Conservation (phyloP, 2,797 vertebrate genomes). For the Naso thynnoides region DNA sequence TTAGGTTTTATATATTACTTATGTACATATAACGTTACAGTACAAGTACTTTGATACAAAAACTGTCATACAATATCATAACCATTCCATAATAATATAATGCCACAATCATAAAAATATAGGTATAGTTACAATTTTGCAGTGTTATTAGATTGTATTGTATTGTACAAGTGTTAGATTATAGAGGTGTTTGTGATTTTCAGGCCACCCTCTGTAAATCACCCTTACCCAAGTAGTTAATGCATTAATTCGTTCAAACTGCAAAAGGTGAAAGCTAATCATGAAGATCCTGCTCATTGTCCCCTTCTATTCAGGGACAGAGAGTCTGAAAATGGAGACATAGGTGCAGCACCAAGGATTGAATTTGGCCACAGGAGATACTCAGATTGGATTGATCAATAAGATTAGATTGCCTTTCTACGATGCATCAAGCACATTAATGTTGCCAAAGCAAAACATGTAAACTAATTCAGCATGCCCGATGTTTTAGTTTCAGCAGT, state of each 20-base stretch:
- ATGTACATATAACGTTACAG: not conserved
- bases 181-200: conserved; percentile 13
- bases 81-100: too few species aligned
- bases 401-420: conserved; percentile 70
- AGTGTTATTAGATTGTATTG: not conserved
- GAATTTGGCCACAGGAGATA: conserved; percentile 65
- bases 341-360: conserved; percentile 54
- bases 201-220: conserved; percentile 1
- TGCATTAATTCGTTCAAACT: conserved; percentile 39
- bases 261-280: conserved; percentile 38
- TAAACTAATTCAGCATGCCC: conserved; percentile 50
- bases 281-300: conserved; percentile 33
- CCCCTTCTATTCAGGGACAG: conserved; percentile 36
- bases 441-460: conserved; percentile 54
- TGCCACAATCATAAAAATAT: too few species aligned
- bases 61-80: not conserved
- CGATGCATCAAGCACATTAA: conserved; percentile 56
- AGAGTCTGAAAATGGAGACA: conserved; percentile 61
- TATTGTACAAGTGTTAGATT: not conserved
- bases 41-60: conserved; percentile 17
- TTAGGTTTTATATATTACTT: too few species aligned
- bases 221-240: conserved; percentile 17
- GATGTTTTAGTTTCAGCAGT: conserved; percentile 43
- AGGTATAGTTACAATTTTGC: conserved; percentile 5
- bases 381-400: conserved; percentile 70